Conservation (phyloP, 2,888 invertebrate genomes). For the Tetragnatha montana region DNA sequence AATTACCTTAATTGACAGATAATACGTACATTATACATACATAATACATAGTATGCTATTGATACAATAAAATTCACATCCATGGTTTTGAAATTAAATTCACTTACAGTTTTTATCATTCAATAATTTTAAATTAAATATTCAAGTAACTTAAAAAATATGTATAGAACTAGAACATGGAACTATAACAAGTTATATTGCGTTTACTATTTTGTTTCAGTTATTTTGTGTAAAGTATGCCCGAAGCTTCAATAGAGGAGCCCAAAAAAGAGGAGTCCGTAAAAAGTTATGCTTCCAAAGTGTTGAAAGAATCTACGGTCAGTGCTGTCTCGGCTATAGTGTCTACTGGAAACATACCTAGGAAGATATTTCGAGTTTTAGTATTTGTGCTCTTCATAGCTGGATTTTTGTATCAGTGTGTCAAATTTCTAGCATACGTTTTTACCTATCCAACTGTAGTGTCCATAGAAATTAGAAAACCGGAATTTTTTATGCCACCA, state of each 20-base stretch:
- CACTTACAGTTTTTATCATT: too few relatives aligned
- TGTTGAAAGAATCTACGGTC: conserved; percentile 53
- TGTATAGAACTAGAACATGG: too few relatives aligned
- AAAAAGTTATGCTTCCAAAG: conserved; percentile 18
- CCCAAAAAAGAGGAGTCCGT: neutral
- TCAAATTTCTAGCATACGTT: conserved; percentile 27
- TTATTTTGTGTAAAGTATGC: neutral
- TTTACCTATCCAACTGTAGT: conserved; percentile 45
- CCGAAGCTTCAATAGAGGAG: neutral
- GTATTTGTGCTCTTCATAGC: conserved; percentile 31
- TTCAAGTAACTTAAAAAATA: too few relatives aligned
- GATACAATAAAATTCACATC: too few relatives aligned
- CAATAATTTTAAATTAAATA: too few relatives aligned
- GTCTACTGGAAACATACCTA: conserved; percentile 7
- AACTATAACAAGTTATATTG: too few relatives aligned
- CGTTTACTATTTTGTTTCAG: too few relatives aligned
- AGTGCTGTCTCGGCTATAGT: conserved; percentile 38
- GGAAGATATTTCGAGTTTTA: conserved; percentile 31
- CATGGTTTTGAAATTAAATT: too few relatives aligned
- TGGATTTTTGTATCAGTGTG: conserved; percentile 49
- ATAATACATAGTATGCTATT: too few relatives aligned
- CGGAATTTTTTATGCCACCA: conserved; percentile 14
- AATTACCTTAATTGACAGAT: too few relatives aligned
- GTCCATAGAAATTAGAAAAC: conserved; percentile 32
- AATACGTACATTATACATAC: too few relatives aligned